Percentiles rank a stretch among this genome's conserved stretches.
phyloP scores from a whole-genome alignment of 2,797 vertebrate genomes.

The Chelmon rostratus region DNA sequence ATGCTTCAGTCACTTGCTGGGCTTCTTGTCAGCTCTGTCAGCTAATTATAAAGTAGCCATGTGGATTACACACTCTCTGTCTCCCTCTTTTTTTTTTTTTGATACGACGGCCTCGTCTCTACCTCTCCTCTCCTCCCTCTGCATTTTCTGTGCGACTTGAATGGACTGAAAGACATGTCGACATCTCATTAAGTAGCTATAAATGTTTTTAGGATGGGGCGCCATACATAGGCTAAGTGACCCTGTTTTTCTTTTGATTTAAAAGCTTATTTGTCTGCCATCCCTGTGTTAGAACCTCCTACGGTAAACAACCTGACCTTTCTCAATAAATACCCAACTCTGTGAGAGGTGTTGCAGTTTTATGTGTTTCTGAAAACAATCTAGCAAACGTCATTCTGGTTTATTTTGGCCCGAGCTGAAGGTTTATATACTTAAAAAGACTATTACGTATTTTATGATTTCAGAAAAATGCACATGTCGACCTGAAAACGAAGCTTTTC shows the following conservation, averaged over 20 bases:
- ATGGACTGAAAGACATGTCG: slow-evolving; percentile 13
- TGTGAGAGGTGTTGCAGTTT: neutral
- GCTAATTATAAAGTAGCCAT: slow-evolving; percentile 87
- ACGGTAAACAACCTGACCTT: slow-evolving; percentile 34
- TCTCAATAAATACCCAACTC: slow-evolving; percentile 15
- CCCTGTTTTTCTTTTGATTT: slow-evolving; percentile 41
- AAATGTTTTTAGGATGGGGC: slow-evolving; percentile 27
- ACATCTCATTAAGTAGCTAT: slow-evolving; percentile 8
- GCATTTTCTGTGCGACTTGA: neutral
- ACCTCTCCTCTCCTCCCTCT: neutral
- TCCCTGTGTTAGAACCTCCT: slow-evolving; percentile 6
- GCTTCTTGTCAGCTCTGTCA: slow-evolving; percentile 89
- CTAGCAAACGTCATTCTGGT: neutral
- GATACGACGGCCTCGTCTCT: slow-evolving; percentile 4
- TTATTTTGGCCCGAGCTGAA: neutral
- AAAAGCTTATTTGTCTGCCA: slow-evolving; percentile 31
- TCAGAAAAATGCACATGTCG: neutral
- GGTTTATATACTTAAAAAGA: neutral
- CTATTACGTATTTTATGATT: neutral
- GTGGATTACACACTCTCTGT: slow-evolving; percentile 46
- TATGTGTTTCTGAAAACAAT: slow-evolving; percentile 10
- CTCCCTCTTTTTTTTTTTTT: slow-evolving; percentile 5
- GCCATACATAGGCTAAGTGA: neutral
- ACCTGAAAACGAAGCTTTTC: neutral
- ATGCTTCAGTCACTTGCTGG: slow-evolving; percentile 77